Percentiles rank a stretch among this genome's conserved stretches.
phyloP scores from a whole-genome alignment of 2,113 vertebrate genomes.

The Chionomys nivalis region DNA sequence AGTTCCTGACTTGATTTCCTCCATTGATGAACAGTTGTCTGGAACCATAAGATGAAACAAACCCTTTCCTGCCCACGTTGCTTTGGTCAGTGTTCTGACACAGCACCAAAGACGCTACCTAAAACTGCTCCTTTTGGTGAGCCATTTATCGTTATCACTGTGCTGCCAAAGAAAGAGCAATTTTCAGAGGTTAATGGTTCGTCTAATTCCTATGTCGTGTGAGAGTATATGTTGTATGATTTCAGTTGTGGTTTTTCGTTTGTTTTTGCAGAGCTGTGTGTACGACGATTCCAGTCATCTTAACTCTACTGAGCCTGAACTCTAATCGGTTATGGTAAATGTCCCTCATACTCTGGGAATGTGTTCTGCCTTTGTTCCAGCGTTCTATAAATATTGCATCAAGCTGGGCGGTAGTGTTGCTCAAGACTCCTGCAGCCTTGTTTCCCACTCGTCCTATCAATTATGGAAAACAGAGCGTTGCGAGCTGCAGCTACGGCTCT shows the following conservation, averaged over 20 bases:
- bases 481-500: neutral
- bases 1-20: neutral
- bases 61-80: neutral
- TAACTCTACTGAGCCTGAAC: slow-evolving; percentile 1
- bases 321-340: neutral
- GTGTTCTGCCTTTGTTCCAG: neutral
- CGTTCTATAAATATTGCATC: slow-evolving; percentile 7
- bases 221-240: neutral
- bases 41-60: neutral
- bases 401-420: neutral
- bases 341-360: neutral
- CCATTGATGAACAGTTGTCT: neutral
- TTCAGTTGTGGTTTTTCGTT: neutral
- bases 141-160: neutral
- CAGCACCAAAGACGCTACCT: neutral
- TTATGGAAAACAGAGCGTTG: neutral
- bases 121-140: neutral
- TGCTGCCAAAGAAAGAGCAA: neutral
- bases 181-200: slow-evolving; percentile 10
- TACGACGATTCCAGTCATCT: neutral
- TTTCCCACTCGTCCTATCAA: neutral
- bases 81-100: neutral
- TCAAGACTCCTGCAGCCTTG: neutral
- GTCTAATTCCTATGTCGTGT: neutral
- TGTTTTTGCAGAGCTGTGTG: too few relatives aligned